phyloP scores from a whole-genome alignment of 2,888 invertebrate species.

The Colletes collaris region DNA sequence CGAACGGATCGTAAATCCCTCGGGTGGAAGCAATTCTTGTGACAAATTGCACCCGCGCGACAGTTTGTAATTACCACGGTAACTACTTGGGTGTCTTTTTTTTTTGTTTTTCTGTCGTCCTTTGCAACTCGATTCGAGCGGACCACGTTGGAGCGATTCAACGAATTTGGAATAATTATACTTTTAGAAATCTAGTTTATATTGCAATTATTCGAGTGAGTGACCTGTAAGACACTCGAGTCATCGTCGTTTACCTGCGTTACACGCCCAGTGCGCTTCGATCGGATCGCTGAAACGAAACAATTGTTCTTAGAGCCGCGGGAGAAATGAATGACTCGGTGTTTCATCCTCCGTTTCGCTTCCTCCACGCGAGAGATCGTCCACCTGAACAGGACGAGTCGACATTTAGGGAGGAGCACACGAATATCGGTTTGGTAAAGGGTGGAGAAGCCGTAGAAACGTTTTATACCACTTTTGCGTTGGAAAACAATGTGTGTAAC shows the following conservation, averaged over 20 bases:
- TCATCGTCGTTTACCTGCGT: conserved; percentile 48
- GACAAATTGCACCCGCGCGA: too few species aligned
- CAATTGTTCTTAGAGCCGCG: conserved; percentile 67
- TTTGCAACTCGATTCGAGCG: too few species aligned
- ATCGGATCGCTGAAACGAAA: conserved; percentile 66
- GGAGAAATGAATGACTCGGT: conserved; percentile 63
- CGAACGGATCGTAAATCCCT: too few species aligned
- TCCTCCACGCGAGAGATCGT: conserved; percentile 2
- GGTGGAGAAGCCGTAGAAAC: conserved; percentile 27
- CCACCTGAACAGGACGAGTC: conserved; percentile 21
- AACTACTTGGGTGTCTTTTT: too few species aligned
- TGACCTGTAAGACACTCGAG: conserved; percentile 40
- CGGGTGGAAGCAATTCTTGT: too few species aligned
- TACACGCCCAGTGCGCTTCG: conserved; percentile 60
- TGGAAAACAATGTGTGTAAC: too few species aligned
- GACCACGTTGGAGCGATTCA: too few species aligned
- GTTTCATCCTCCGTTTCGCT: conserved; percentile 27
- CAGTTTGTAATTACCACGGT: too few species aligned
- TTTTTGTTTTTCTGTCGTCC: too few species aligned
- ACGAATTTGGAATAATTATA: too few species aligned
- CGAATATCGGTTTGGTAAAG: conserved; percentile 33
- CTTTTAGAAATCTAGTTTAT: too few species aligned
- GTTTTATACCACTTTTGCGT: too few species aligned
- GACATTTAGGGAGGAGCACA: conserved; percentile 49
- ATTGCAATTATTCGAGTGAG: conserved; percentile 36